Percentiles rank a stretch among this genome's conserved stretches.
These are phyloP conservation scores for Daubentonia madagascariensis DNA, from an alignment of 2,113 vertebrate species.

Conservation along the genomic window DNA sequence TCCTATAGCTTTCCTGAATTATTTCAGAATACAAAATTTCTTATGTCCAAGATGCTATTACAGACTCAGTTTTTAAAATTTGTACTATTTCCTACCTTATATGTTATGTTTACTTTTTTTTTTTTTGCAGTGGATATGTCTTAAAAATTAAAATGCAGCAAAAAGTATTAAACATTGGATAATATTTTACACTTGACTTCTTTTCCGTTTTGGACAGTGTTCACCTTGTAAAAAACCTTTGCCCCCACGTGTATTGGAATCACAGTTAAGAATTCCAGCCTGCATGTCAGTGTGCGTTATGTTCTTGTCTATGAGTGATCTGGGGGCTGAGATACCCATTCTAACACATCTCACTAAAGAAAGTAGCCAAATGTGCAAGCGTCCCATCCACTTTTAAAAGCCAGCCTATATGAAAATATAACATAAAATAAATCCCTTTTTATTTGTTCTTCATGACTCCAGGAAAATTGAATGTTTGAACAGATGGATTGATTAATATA, in stretches of 20 bases:
- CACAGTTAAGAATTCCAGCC: background rate
- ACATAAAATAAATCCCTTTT: background rate
- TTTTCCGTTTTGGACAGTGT: background rate
- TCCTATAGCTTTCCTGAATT: slow-evolving; percentile 10
- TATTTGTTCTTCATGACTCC: background rate
- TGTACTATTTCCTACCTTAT: background rate
- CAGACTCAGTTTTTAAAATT: background rate
- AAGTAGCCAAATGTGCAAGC: background rate
- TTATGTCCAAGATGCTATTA: background rate
- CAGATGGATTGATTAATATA: background rate
- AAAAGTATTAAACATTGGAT: background rate
- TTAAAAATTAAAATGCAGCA: background rate
- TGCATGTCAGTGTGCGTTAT: background rate
- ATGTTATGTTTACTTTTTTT: background rate
- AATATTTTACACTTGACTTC: background rate
- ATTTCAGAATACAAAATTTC: slow-evolving; percentile 1
- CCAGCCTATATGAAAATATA: background rate
- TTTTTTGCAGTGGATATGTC: background rate
- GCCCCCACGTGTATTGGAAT: background rate
- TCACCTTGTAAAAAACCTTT: background rate
- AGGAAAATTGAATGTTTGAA: background rate
- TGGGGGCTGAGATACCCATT: background rate
- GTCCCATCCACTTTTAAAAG: background rate
- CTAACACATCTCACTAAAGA: background rate
- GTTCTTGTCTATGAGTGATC: background rate